These are phyloP conservation scores for Leptinotarsa haldemani DNA, from an alignment of 2,888 invertebrate species.

Conservation along the genomic window DNA sequence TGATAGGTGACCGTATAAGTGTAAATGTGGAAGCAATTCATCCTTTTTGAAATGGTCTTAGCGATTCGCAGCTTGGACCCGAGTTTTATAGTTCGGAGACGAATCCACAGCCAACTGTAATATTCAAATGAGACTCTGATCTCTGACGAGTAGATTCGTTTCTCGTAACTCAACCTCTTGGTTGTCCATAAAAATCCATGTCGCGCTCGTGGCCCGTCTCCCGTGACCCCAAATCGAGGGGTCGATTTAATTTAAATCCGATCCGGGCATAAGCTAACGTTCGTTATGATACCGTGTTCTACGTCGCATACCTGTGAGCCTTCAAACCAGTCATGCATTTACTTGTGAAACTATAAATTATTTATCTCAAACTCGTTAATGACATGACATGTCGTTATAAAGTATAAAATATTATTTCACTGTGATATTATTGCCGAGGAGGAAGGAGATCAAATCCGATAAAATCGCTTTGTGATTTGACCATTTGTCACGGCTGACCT, in stretches of 20 bases:
- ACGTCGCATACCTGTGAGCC: slow-evolving; percentile 32
- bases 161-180: background rate
- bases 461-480: background rate
- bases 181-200: background rate
- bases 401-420: slow-evolving; percentile 11
- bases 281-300: slow-evolving; percentile 24
- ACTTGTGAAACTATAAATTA: slow-evolving; percentile 26
- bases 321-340: slow-evolving; percentile 31
- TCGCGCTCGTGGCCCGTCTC: slow-evolving; percentile 8
- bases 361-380: slow-evolving; percentile 26
- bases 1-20: no score
- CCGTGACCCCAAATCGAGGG: slow-evolving; percentile 23
- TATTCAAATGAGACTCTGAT: no score
- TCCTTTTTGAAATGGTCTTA: no score
- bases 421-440: slow-evolving; percentile 4
- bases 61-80: no score
- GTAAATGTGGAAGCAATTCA: no score
- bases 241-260: slow-evolving; percentile 32
- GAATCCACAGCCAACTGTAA: no score
- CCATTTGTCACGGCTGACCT: background rate
- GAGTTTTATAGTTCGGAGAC: no score
- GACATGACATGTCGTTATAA: slow-evolving; percentile 24
- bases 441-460: slow-evolving; percentile 11
- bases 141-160: no score
- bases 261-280: slow-evolving; percentile 25